Conservation (phyloP, 2,113 vertebrate genomes). For the Calidris pygmaea region DNA sequence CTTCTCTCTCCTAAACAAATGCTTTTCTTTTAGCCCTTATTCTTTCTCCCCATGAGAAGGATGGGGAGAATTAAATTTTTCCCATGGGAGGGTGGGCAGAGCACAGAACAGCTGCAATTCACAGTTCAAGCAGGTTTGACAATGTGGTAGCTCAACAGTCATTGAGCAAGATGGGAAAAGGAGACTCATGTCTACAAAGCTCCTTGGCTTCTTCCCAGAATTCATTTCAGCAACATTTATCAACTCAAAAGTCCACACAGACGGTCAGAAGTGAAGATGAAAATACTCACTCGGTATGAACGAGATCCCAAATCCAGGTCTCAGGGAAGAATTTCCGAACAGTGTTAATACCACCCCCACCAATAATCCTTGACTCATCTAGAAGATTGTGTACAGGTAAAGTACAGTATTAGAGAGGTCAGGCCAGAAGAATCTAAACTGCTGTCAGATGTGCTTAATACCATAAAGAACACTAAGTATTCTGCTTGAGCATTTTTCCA, state of each 20-base stretch:
- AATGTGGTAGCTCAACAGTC: neutral
- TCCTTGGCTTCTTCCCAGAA: neutral
- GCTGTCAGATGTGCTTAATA: neutral
- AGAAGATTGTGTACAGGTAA: neutral
- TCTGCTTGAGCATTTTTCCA: neutral
- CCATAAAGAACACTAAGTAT: neutral
- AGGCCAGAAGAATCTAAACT: neutral
- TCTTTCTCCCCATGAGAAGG: neutral
- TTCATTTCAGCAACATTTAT: neutral
- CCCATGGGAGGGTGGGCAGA: neutral
- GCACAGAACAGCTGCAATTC: neutral
- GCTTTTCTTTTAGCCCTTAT: neutral
- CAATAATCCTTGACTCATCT: accelerated
- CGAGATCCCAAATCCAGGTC: slow-evolving; percentile 87
- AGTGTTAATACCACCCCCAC: neutral
- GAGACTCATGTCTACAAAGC: neutral
- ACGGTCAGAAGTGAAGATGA: neutral
- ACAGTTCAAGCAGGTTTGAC: neutral
- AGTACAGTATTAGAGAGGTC: neutral
- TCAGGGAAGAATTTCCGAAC: slow-evolving; percentile 84
- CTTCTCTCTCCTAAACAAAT: neutral
- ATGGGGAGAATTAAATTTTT: accelerated
- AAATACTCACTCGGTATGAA: slow-evolving; percentile 76
- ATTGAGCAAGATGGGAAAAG: neutral
- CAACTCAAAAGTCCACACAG: neutral